Base-by-base conservation (phyloP, 2,797 vertebrate species). In the Cyclopterus lumpus region DNA sequence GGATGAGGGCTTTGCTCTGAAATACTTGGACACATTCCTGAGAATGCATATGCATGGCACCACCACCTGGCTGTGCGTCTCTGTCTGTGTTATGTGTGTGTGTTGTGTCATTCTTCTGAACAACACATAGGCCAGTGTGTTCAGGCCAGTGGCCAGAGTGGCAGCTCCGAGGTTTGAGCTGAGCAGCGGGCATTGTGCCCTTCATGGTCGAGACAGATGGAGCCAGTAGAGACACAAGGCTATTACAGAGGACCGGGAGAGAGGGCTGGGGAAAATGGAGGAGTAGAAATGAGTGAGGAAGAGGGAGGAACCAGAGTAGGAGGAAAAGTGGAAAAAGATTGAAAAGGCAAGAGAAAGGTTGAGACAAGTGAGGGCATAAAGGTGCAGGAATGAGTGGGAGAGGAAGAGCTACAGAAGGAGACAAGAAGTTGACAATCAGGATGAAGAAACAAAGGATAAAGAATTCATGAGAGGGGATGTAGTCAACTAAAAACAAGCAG, bases 151-250 rank as follows among this genome's bases (percentile, higher is more conserved):
- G 86, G 83, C 86, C 88, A 87, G 79, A 89, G 89, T 87, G 84
- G 85, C 89, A 91, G 83, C 86, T 84, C 71, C 22, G 55, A 77
- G 71, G 77, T 82, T 83, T 69, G 81, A 72, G 79, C 83, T 82
- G 82, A 85, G 83, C 87, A 88, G 83, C 75, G 78, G 82, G 86
- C 90, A 86, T 55, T 11, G 73, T 88, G 91, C 84, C 86, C 90
- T 92, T 91, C 87, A 86, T 81, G 87, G 77, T 83, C 67, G 53
- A 82, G 86, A 89, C 90, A 93, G 88, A 92, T 89, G 89, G 92
- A 89, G 86, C 77, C 82, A 81, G 82, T 79, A 64, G 85, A 89
- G 81, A 87, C 65, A 44, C 28, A 20, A 79, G 73, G 69, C 87
- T 88, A 80, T 90, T 88, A 86, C 79, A 75, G 72, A 77, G 71